Evolutionary conservation across 1,140 invertebrate genomes (phyloP), one percentile per base, ranked within the genome.

Genomic region (Hyles euphorbiae): DNA sequence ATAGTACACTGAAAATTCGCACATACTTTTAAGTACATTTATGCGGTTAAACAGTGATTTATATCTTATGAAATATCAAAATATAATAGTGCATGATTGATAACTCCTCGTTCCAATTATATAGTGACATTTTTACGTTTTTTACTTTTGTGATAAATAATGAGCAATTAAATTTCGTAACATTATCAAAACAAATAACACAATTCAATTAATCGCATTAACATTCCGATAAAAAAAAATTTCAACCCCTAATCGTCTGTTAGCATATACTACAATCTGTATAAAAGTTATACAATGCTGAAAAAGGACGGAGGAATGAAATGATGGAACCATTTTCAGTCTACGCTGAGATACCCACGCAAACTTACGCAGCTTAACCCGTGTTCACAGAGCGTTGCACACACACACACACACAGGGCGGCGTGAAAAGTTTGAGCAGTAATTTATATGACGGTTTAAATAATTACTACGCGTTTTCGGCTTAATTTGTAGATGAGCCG

Each of bases 371-470:
- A 50, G 44, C 44, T 54, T 54, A 54, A 54, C 53, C 59, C 50
- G 55, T 61, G 53, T 70, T 61, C 70, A 65, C 60, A 53, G 36
- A 34, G 51, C 48, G 47, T 51, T 56, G 52, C 61, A 71, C 76
- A 50, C 76, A 72, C 76, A 78, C 83, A 73, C n/a, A n/a, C 46
- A 40, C 53, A 56, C 53, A 54, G 40, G 33, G 46, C 64, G 72
- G 73, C 78, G 77, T 87, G 83, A 88, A 88, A 87, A 87, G 85
- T 88, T 87, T 82, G 74, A 83, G 76, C 82, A 76, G 83, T 88
- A 88, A 88, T 88, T 88, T 88, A 87, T 88, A 88, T 87, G 86
- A 88, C 83, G 83, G 82, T 88, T 87, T 88, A 88, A 88, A 88
- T 88, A 87, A 88, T 88, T 88, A 88, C 83, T 83, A 63, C 74